Evolutionary conservation across 1,140 invertebrate species (phyloP), one percentile per base, ranked within the genome.

Genomic region (Bicyclus anynana): DNA sequence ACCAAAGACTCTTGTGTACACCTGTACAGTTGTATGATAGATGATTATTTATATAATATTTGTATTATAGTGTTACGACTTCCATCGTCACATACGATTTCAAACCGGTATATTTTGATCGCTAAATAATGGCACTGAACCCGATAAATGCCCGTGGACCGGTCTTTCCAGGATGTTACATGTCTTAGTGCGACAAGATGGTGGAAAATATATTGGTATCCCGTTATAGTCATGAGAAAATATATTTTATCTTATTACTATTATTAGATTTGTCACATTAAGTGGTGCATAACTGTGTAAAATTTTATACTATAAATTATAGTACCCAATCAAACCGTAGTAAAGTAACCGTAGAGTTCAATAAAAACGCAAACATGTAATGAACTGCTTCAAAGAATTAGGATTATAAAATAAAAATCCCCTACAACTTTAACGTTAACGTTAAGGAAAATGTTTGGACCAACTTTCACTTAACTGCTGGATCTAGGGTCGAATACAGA

Each of bases 41-140:
- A 44, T 20, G 17, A 44, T 44, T 20, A 44, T 44, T 10, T 7
- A 12, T 33, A 33, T 9, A 29, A 33, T 33, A 33, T 10, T 12
- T 44, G 13, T 47, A 26, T 27, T 23, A 9, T 53, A 33, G 46
- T 53, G 14, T 53, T 46, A 53, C 40, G 52, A 20, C 52, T 53
- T 33, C n/a, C 40, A 46, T 13, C 52, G 52, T 53, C 52, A 53
- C 40, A 53, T 53, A 53, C 52, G 27, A 49, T 42, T 60, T 54
- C 14, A 35, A 50, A 60, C 58, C 52, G 58, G 58, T 54, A 54
- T 60, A 60, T 54, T 60, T 60, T 54, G 58, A 60, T 60, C 52
- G 58, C 47, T 53, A 59, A 60, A 60, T 54, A 54, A 60, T 54
- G 58, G 58, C 52, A 59, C 56, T 59, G 56, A 59, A 59, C 56